Evolutionary conservation across 2,888 invertebrate genomes (phyloP).

Genomic region (Melieria picta): DNA sequence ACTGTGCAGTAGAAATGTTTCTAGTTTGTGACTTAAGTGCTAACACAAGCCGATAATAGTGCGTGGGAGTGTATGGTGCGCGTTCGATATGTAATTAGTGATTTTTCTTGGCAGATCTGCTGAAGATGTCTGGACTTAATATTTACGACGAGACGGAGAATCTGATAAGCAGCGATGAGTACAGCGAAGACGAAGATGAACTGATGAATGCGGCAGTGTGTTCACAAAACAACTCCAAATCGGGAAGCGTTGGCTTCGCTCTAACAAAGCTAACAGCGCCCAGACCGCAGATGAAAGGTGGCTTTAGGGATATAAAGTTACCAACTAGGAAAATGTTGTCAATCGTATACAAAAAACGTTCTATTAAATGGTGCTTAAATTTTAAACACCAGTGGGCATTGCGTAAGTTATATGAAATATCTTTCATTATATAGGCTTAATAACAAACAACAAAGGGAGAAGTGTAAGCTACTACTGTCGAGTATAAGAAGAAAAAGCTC

Average conservation of each 20-base stretch:
- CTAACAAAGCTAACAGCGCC: background rate
- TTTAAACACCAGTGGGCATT: background rate
- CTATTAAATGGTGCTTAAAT: slow-evolving; percentile 40
- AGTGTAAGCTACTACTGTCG: slow-evolving; percentile 18
- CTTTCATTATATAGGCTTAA: slow-evolving; percentile 18
- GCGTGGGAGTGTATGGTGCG: background rate
- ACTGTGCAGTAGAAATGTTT: background rate
- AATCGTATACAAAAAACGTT: slow-evolving; percentile 40
- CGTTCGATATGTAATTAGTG: background rate
- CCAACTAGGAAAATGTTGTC: slow-evolving; percentile 40
- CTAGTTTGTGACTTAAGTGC: too few species aligned
- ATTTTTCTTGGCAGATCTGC: background rate
- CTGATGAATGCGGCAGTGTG: slow-evolving; percentile 41
- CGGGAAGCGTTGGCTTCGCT: background rate
- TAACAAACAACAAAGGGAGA: slow-evolving; percentile 27
- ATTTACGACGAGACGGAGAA: slow-evolving; percentile 41
- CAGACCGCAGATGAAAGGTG: background rate
- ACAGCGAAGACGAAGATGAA: slow-evolving; percentile 42
- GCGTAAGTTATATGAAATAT: too few species aligned
- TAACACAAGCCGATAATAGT: background rate
- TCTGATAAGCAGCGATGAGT: slow-evolving; percentile 44
- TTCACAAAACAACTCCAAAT: slow-evolving; percentile 32
- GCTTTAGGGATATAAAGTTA: slow-evolving; percentile 2
- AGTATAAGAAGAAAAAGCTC: background rate
- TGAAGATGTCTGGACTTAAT: slow-evolving; percentile 35